Conservation (phyloP, 2,797 vertebrate genomes). For the Tadarida brasiliensis region DNA sequence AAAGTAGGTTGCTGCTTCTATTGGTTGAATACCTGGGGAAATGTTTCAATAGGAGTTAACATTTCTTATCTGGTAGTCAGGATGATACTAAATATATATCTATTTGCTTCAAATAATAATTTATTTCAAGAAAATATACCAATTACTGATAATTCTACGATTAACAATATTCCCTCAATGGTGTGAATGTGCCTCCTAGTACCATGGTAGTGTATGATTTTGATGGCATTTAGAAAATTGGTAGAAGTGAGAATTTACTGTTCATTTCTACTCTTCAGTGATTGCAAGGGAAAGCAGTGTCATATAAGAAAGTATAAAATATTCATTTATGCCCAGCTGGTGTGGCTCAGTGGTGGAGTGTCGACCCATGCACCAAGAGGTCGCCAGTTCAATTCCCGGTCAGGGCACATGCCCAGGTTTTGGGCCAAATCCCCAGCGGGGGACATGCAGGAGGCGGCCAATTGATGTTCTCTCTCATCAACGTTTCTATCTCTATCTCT, state of each 20-base stretch:
- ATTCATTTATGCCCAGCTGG: background rate
- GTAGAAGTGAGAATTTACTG: slow-evolving; percentile 52
- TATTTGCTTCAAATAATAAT: slow-evolving; percentile 44
- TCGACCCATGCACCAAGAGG: too few relatives aligned
- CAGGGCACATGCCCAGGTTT: too few relatives aligned
- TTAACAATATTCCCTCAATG: slow-evolving; percentile 36
- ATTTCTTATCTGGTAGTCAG: slow-evolving; percentile 64
- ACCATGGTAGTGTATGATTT: background rate
- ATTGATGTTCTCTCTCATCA: too few relatives aligned
- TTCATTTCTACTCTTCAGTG: slow-evolving; percentile 48
- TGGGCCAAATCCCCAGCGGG: too few relatives aligned
- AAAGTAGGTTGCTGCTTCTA: slow-evolving; percentile 61
- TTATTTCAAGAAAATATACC: slow-evolving; percentile 59
- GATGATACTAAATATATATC: slow-evolving; percentile 28
- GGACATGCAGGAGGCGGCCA: too few relatives aligned
- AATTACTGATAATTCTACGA: slow-evolving; percentile 55
- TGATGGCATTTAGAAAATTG: slow-evolving; percentile 57
- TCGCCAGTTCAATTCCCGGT: too few relatives aligned
- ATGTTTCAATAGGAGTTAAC: slow-evolving; percentile 56
- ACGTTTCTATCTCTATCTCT: too few relatives aligned
- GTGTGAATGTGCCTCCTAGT: background rate
- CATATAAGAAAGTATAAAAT: slow-evolving; percentile 46
- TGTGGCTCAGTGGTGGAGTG: too few relatives aligned
- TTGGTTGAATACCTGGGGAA: slow-evolving; percentile 63
- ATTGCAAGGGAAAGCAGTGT: slow-evolving; percentile 51